A percentile compares a stretch with the other conserved stretches of the same genome.
Evolutionary conservation across 2,888 invertebrate genomes (phyloP).

Genomic region (Acanthosoma haemorrhoidale): DNA sequence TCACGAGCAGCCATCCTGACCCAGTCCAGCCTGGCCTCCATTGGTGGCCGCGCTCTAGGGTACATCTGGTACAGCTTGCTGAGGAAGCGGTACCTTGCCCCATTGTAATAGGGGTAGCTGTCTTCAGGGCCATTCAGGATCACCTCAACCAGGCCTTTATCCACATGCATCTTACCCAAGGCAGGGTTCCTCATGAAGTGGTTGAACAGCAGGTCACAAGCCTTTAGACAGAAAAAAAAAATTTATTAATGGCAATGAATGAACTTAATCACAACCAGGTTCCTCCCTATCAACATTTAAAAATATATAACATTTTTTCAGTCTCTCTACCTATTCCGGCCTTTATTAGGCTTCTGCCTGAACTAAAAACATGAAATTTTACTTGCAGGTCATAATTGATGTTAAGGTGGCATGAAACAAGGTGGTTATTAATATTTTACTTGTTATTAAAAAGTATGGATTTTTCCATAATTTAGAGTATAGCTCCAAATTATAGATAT

Average conservation of each 20-base stretch:
- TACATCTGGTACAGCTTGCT: not conserved
- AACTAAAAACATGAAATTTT: too few relatives aligned
- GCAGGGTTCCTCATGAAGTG: not conserved
- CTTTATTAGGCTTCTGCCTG: too few relatives aligned
- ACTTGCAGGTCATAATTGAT: too few relatives aligned
- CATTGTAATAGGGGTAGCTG: conserved; percentile 14
- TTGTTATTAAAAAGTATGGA: too few relatives aligned
- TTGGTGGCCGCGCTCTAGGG: not conserved
- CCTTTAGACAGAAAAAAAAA: conserved; percentile 4
- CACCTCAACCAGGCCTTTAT: not conserved
- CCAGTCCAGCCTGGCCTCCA: not conserved
- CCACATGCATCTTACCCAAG: not conserved
- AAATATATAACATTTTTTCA: too few relatives aligned
- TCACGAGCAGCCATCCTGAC: not conserved
- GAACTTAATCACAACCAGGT: too few relatives aligned
- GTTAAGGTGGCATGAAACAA: too few relatives aligned
- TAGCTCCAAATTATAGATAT: too few relatives aligned
- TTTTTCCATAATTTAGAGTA: too few relatives aligned
- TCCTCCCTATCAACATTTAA: too few relatives aligned
- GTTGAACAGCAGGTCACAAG: not conserved
- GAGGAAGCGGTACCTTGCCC: conserved; percentile 3
- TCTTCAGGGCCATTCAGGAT: not conserved
- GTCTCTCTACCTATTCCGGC: too few relatives aligned
- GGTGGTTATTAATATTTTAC: too few relatives aligned
- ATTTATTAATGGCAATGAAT: not conserved